Evolutionary conservation across 1,140 invertebrate genomes (phyloP).

Genomic region (Ceratosolen fusciceps): DNA sequence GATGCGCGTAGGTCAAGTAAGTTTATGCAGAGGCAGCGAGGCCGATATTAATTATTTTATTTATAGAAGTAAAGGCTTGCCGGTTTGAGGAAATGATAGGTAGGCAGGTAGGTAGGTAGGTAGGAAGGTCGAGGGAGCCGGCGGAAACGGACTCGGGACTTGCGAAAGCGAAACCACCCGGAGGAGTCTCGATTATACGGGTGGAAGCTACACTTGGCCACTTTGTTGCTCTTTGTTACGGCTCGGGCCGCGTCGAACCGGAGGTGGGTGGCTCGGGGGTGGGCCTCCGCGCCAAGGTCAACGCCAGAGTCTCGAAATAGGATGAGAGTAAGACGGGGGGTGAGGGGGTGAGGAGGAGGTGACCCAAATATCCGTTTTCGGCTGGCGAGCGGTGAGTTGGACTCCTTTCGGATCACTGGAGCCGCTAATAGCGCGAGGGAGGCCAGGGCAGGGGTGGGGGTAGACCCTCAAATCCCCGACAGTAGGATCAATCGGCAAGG

Average conservation of each 20-base stretch:
- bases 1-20: too few species aligned
- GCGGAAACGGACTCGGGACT: background rate
- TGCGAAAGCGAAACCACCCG: background rate
- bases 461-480: background rate
- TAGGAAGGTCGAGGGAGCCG: background rate
- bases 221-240: background rate
- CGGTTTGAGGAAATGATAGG: too few species aligned
- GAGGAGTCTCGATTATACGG: background rate
- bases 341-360: background rate
- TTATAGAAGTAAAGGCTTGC: too few species aligned
- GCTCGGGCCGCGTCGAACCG: background rate
- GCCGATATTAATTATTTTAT: too few species aligned
- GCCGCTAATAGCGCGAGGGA: background rate
- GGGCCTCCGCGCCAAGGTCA: too few species aligned
- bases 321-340: background rate
- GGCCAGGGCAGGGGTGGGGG: too few species aligned
- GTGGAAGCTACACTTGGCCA: background rate
- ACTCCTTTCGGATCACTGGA: background rate
- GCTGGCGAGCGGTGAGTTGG: background rate
- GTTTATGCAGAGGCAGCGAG: too few species aligned
- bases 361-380: conserved; percentile 22
- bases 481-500: too few species aligned
- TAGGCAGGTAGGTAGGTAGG: background rate
- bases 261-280: too few species aligned
- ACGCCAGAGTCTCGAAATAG: background rate